These are phyloP conservation scores for Discoglossus pictus DNA, from an alignment of 2,797 vertebrate species.

Conservation along the genomic window DNA sequence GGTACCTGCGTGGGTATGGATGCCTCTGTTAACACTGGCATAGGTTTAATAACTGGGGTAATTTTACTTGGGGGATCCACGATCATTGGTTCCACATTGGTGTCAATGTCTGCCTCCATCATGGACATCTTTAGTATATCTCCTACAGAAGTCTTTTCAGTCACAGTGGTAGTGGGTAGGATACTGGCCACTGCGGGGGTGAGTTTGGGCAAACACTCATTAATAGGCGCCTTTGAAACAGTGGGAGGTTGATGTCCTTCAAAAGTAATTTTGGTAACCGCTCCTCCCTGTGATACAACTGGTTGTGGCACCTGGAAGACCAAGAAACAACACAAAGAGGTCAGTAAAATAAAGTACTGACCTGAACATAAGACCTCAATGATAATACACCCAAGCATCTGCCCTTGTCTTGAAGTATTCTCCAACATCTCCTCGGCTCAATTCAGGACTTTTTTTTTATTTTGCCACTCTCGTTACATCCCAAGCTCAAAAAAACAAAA, in stretches of 20 bases:
- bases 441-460: too few species aligned
- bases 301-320: slow-evolving; percentile 78
- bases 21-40: slow-evolving; percentile 62
- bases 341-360: too few species aligned
- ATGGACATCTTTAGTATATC: slow-evolving; percentile 97
- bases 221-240: slow-evolving; percentile 80
- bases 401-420: too few species aligned
- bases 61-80: slow-evolving; percentile 82
- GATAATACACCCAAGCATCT: too few species aligned
- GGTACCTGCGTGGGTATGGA: slow-evolving; percentile 67
- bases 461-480: too few species aligned
- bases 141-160: slow-evolving; percentile 82
- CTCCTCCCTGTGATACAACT: slow-evolving; percentile 89
- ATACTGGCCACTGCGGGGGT: slow-evolving; percentile 80
- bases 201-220: slow-evolving; percentile 78
- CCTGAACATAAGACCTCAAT: too few species aligned
- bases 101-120: slow-evolving; percentile 95
- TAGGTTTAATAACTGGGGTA: slow-evolving; percentile 59
- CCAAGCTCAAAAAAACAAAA: too few species aligned
- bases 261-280: slow-evolving; percentile 93
- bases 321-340: not conserved
- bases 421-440: too few species aligned
- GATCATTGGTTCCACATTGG: slow-evolving; percentile 81
- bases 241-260: slow-evolving; percentile 80
- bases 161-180: slow-evolving; percentile 65